These are phyloP conservation scores for Emydocephalus ijimae DNA, from an alignment of 2,113 vertebrate species.

Conservation along the genomic window DNA sequence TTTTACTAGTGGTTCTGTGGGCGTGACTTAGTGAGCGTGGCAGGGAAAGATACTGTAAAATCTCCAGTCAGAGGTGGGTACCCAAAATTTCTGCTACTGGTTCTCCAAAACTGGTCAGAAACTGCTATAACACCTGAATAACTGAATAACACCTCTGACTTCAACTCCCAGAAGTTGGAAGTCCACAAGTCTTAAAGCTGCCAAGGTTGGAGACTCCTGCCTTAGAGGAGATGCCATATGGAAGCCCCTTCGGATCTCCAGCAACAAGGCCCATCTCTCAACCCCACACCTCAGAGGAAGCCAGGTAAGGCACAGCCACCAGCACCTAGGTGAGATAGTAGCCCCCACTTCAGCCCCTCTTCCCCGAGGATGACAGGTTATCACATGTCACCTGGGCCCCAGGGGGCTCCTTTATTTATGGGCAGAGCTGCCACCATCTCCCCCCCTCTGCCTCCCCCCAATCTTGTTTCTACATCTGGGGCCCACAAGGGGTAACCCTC, in stretches of 20 bases:
- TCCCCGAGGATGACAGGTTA: neutral
- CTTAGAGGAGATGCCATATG: neutral
- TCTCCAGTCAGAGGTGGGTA: too few species aligned
- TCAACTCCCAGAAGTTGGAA: too few species aligned
- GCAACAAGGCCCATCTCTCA: neutral
- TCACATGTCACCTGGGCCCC: neutral
- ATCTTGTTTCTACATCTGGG: neutral
- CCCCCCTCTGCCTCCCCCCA: neutral
- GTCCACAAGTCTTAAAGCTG: too few species aligned
- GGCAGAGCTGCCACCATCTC: neutral
- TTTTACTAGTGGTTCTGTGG: too few species aligned
- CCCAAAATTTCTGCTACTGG: too few species aligned
- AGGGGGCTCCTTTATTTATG: neutral
- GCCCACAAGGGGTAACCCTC: neutral
- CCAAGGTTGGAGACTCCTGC: too few species aligned
- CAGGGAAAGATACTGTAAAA: too few species aligned
- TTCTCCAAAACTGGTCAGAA: too few species aligned
- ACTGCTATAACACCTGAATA: too few species aligned
- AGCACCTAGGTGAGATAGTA: neutral
- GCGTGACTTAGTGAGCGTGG: too few species aligned
- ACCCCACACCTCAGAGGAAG: neutral
- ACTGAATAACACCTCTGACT: too few species aligned
- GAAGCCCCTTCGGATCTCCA: neutral
- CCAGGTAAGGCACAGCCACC: neutral
- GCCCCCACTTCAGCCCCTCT: neutral